phyloP scores from a whole-genome alignment of 2,888 invertebrate genomes.

The Cryptus armator region DNA sequence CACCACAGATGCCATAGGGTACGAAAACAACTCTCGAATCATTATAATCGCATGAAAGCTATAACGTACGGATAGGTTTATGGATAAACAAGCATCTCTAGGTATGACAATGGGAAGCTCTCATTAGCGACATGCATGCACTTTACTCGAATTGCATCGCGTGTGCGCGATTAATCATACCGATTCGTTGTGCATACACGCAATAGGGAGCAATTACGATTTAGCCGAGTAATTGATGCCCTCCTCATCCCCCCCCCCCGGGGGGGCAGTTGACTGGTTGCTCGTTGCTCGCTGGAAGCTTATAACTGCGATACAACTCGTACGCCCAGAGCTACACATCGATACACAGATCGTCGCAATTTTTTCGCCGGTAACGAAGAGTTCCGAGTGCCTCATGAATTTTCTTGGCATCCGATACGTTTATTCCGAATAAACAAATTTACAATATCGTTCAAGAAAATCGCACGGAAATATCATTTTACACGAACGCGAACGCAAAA shows the following conservation, averaged over 20 bases:
- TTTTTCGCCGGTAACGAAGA: slow-evolving; percentile 6
- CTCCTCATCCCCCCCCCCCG: slow-evolving; percentile 6
- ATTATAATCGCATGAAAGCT: slow-evolving; percentile 26
- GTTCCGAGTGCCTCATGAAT: background rate
- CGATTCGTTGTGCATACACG: slow-evolving; percentile 72
- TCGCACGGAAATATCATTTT: no score
- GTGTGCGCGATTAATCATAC: slow-evolving; percentile 73
- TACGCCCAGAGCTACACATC: slow-evolving; percentile 1
- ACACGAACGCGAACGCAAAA: no score
- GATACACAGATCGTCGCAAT: slow-evolving; percentile 21
- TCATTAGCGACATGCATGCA: slow-evolving; percentile 74
- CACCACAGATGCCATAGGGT: background rate
- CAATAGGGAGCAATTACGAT: slow-evolving; percentile 70
- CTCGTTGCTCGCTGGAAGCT: slow-evolving; percentile 30
- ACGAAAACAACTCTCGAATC: slow-evolving; percentile 23
- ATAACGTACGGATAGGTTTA: slow-evolving; percentile 22
- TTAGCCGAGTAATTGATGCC: slow-evolving; percentile 69
- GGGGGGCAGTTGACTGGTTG: slow-evolving; percentile 49
- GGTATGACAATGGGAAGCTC: slow-evolving; percentile 69
- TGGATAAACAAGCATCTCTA: slow-evolving; percentile 30
- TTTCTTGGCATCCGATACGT: no score
- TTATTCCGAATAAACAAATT: no score
- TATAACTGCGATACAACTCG: slow-evolving; percentile 3
- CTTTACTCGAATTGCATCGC: slow-evolving; percentile 73
- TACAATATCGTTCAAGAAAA: no score